Conservation (phyloP, 1,140 invertebrate species). For the Oryctes rhinoceros region DNA sequence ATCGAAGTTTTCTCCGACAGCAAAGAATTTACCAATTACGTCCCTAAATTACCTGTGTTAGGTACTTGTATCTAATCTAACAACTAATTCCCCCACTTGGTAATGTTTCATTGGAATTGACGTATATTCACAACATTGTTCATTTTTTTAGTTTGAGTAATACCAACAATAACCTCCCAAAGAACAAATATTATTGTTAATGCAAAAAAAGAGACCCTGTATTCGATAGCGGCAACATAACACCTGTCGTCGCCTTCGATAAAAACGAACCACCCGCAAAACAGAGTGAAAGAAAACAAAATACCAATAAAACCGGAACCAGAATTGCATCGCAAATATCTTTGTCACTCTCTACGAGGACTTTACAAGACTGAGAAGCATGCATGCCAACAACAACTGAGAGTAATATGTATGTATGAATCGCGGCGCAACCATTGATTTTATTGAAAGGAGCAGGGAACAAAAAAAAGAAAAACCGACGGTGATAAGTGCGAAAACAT, state of each 20-base stretch:
- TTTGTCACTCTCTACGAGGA: background rate
- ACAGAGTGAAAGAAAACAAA: background rate
- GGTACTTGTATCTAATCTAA: no score
- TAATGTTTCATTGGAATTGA: no score
- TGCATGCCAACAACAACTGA: background rate
- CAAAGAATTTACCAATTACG: no score
- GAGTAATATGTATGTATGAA: slow-evolving; percentile 19
- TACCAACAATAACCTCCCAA: background rate
- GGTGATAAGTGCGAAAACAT: slow-evolving; percentile 6
- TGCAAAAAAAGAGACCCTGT: background rate
- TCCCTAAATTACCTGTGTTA: no score
- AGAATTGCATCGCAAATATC: slow-evolving; percentile 18
- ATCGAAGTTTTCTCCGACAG: no score
- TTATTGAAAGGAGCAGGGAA: background rate
- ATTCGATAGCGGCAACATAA: background rate
- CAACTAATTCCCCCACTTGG: no score
- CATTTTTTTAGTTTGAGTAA: no score
- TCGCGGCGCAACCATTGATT: background rate
- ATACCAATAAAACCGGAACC: background rate
- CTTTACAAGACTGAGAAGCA: background rate
- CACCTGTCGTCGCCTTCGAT: background rate
- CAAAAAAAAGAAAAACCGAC: background rate
- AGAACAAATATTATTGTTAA: background rate
- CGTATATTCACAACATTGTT: no score
- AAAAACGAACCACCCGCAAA: background rate